Evolutionary conservation across 2,797 vertebrate species (phyloP), one percentile per base, ranked within the genome.

Genomic region (Microhierax caerulescens): DNA sequence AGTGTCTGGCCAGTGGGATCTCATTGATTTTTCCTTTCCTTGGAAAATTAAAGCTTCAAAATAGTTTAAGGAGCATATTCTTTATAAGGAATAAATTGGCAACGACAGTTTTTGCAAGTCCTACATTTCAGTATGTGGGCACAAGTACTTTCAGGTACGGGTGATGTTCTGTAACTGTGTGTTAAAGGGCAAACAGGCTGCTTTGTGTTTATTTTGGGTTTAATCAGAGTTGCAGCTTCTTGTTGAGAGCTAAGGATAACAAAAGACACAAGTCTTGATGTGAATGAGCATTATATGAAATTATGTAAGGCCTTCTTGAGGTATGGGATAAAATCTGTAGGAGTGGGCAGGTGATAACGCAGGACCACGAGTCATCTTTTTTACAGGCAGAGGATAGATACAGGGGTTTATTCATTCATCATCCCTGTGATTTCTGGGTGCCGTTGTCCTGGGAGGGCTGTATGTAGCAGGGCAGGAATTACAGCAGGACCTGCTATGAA

Each of bases 271-370:
- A 24, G 24, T 43, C 17, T 57, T 11, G 37, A 20, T 43, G 47
- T 37, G 65, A 63, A 36, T 73, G 20, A 34, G 12, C 23, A 2
- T 43, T 17, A 0, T 3, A 27, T 50, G 50, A 32, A 69, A 27
- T 61, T 3, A 28, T 5, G 3, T 20, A 65, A 76, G 74, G 18
- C 36, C 10, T 1, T 32, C 45, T 37, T 32, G 24, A 30, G 9
- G 25, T n/a, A 34, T 24, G 20, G 19, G 19, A 21, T 45, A 1
- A 37, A 48, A 12, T 8, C 30, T 24, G 3, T 30, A n/a, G 47
- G 59, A 57, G 23, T 8, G 36, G 32, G 41, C 9, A 36, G 7
- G 54, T 7, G 32, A 32, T 47, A 70, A 10, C 0, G 0, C 24
- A 47, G 78, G 63, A 45, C 34, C 50, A 22, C 0, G 0, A 50